A percentile compares a stretch with the other conserved stretches of the same genome.
Conservation (phyloP, 2,888 invertebrate genomes). For the Pristionchus exspectatus region DNA sequence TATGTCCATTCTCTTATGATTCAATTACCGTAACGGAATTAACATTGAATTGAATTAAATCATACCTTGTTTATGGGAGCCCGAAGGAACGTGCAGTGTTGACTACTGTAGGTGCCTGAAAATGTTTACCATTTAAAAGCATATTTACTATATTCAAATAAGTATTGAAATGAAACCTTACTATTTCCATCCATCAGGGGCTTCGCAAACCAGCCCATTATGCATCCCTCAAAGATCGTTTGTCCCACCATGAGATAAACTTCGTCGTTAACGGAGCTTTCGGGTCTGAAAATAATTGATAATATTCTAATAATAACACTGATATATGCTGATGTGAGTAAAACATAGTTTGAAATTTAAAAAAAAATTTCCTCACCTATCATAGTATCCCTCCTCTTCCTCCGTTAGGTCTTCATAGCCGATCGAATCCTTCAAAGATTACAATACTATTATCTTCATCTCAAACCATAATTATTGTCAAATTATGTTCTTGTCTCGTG, state of each 20-base stretch:
- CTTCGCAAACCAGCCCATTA: neutral
- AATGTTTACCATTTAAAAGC: no score
- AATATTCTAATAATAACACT: neutral
- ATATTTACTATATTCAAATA: neutral
- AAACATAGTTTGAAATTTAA: no score
- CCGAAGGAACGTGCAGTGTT: neutral
- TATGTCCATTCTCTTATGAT: no score
- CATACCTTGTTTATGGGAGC: neutral
- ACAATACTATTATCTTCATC: neutral
- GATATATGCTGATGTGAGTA: neutral
- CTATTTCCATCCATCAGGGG: neutral
- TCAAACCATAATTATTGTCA: neutral
- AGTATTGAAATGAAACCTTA: no score
- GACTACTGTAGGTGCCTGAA: neutral
- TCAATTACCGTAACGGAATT: no score
- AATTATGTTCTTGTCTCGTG: no score
- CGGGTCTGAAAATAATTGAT: neutral
- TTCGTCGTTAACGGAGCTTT: neutral
- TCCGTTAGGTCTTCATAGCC: neutral
- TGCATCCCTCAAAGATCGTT: neutral
- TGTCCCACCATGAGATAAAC: neutral
- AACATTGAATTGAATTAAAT: no score
- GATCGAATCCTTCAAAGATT: neutral
- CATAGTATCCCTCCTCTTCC: neutral
- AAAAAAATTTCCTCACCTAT: no score